These are phyloP conservation scores for Peromyscus polionotus DNA, from an alignment of 2,113 vertebrate genomes.

Conservation along the genomic window DNA sequence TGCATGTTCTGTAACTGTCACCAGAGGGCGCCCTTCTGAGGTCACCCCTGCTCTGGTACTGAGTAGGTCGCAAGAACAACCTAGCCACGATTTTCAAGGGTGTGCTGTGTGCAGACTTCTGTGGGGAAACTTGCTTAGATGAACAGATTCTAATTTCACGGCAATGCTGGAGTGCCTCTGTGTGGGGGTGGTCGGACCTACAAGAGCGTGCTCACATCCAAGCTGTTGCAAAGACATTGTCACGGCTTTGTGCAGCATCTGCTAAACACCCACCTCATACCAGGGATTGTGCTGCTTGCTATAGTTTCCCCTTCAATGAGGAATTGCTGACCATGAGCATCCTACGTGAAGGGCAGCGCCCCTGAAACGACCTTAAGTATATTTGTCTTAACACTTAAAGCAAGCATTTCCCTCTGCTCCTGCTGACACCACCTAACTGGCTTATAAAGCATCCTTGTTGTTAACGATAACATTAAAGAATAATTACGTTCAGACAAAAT, in stretches of 20 bases:
- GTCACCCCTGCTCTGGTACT: not conserved
- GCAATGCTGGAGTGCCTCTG: no score
- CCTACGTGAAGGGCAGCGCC: not conserved
- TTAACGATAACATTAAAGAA: conserved; percentile 17
- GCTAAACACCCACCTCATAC: not conserved
- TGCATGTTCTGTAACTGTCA: not conserved
- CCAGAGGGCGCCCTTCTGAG: conserved; percentile 36
- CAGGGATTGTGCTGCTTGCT: not conserved
- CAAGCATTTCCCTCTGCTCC: conserved; percentile 24
- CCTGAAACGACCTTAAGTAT: not conserved
- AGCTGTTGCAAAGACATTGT: not conserved
- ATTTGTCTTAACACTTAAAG: not conserved
- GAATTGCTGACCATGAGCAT: not conserved
- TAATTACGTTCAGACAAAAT: not conserved
- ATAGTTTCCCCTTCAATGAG: conserved; percentile 1
- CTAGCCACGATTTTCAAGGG: no score
- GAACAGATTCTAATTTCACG: not conserved
- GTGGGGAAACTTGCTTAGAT: not conserved
- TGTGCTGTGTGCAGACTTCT: no score
- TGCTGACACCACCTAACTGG: not conserved
- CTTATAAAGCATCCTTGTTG: not conserved
- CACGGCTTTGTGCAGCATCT: not conserved
- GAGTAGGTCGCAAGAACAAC: not conserved
- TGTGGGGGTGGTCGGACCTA: no score
- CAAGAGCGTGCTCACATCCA: not conserved